Base-by-base conservation (phyloP, 2,113 vertebrate genomes). In the Forbesichthys agassizii region DNA sequence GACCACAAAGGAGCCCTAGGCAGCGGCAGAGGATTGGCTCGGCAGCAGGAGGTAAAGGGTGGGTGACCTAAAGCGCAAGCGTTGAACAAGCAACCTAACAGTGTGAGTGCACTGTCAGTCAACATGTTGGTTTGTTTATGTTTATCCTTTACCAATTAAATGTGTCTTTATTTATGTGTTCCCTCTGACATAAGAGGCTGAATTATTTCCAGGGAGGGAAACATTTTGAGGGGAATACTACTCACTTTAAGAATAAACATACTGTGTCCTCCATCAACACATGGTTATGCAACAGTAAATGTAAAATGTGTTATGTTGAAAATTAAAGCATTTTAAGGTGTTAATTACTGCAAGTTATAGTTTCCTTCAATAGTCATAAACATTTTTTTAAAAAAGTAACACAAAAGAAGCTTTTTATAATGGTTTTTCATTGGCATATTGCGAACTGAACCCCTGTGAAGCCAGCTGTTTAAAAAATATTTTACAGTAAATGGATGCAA, bases 41-140 rank as follows among this genome's bases (percentile, higher is more conserved):
- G 66, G 68, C 67, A 73, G 84, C 65, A 68, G 75, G 63, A 79
- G 77, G 84, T 78, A 78, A 69, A 75, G 51, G 69, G 73, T 86
- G 51, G 69, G 73, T 86, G 82, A 89, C 79, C 79, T 84, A 76
- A 82, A 77, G 75, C 61, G 42, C 72, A 86, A 86, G 84, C 72
- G 77, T 51, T 48, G 65, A 58, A 79, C 61, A 80, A 75, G 73
- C 71, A 75, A 20, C 52, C 67, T 65, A 71, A 65, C 52, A 36
- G 48, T 36, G 42, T 65, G 55, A 48, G 66, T 78, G 74, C 75
- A 70, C 77, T 77, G 83, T 88, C 83, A 64, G 48, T 85, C 75
- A 68, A 75, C 55, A 27, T 7, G 55, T 57, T 57, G 1, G 55
- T 57, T 47, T 88, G 80, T 85, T 82, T 83, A 69, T 58, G 46